Conservation (phyloP, 2,113 vertebrate genomes). For the Archilochus colubris region DNA sequence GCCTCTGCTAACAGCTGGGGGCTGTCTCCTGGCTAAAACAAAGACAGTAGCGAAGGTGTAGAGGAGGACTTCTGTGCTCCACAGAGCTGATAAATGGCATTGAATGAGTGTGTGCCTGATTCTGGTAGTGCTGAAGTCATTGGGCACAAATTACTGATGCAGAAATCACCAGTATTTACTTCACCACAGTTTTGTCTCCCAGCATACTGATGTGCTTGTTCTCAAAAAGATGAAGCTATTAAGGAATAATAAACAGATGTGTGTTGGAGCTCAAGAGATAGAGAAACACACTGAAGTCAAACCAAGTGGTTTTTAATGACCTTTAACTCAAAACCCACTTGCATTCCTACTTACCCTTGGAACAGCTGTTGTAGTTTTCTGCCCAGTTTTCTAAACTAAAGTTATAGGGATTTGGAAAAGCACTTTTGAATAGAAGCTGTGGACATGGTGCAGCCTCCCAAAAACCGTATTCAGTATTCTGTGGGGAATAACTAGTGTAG, state of each 20-base stretch:
- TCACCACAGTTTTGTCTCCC: not conserved
- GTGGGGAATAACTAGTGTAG: not conserved
- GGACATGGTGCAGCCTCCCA: not conserved
- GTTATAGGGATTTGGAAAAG: not conserved
- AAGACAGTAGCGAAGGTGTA: not conserved
- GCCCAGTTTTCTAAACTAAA: not conserved
- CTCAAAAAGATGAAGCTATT: not conserved
- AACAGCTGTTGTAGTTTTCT: slow-evolving; percentile 5
- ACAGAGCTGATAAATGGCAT: not conserved
- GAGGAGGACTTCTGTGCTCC: not conserved
- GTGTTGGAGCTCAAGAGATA: not conserved
- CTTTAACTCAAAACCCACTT: slow-evolving; percentile 12
- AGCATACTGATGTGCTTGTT: not conserved
- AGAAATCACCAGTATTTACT: not conserved
- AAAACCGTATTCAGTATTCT: not conserved
- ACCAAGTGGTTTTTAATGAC: not conserved
- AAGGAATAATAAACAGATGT: slow-evolving; percentile 20
- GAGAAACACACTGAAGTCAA: not conserved
- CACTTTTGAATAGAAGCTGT: not conserved
- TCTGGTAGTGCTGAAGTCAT: not conserved
- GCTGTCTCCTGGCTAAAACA: not conserved
- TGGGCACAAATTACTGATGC: not conserved
- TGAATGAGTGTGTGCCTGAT: not conserved
- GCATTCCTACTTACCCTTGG: not conserved
- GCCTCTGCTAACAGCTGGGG: not conserved